A percentile compares a stretch with the other conserved stretches of the same genome.
Evolutionary conservation across 2,113 vertebrate genomes (phyloP).

Genomic region (Thalassarche chlororhynchos): DNA sequence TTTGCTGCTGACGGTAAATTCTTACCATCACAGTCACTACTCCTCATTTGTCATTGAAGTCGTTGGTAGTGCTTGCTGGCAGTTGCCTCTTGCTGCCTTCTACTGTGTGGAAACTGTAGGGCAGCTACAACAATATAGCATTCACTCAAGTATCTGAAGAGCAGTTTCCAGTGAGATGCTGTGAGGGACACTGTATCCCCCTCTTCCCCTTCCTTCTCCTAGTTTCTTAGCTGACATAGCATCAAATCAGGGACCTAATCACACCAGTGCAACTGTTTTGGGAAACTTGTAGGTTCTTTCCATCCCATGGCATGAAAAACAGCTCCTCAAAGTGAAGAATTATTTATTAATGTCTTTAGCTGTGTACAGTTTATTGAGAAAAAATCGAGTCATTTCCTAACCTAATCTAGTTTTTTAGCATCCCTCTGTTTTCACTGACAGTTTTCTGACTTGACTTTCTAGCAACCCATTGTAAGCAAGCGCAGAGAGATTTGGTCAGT

Average conservation of each 20-base stretch:
- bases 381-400: neutral
- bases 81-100: neutral
- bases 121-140: neutral
- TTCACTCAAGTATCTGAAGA: neutral
- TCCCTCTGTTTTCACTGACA: neutral
- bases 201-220: neutral
- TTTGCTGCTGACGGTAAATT: neutral
- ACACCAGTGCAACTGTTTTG: neutral
- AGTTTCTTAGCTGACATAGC: neutral
- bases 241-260: neutral
- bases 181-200: neutral
- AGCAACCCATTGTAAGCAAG: neutral
- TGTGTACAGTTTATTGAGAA: neutral
- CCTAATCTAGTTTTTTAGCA: neutral
- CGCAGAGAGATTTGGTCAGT: neutral
- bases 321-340: neutral
- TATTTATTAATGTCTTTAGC: neutral
- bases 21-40: neutral
- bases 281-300: neutral
- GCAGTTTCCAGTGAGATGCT: neutral
- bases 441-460: neutral
- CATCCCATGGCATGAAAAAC: neutral
- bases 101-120: neutral
- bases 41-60: neutral
- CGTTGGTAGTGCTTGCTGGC: neutral